A percentile compares a stretch with the other conserved stretches of the same genome.
Evolutionary conservation across 2,888 invertebrate genomes (phyloP).

Genomic region (Eucera pruinosa): DNA sequence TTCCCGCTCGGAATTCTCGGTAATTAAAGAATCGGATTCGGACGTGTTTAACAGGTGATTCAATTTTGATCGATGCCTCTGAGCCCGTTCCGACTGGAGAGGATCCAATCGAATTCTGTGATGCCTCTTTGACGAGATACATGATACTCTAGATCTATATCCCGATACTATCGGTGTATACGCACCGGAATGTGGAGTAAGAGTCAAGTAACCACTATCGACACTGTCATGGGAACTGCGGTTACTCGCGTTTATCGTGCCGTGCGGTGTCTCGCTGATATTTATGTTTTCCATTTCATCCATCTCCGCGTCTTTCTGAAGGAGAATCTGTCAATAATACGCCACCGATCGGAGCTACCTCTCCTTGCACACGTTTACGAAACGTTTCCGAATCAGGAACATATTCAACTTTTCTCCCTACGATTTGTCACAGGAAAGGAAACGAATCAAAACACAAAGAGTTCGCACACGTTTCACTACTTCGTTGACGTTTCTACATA

Average conservation of each 20-base stretch:
- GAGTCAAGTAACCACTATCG: conserved; percentile 76
- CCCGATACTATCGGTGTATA: conserved; percentile 61
- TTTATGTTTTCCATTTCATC: conserved; percentile 56
- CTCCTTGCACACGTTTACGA: conserved; percentile 15
- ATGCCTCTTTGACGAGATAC: conserved; percentile 45
- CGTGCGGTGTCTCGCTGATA: conserved; percentile 68
- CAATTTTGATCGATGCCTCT: conserved; percentile 66
- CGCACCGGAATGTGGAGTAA: conserved; percentile 72
- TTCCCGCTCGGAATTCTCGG: conserved; percentile 54
- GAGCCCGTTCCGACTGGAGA: conserved; percentile 63
- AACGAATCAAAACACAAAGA: not conserved
- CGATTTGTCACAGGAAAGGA: not conserved
- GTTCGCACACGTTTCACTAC: conserved; percentile 13
- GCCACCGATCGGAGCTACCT: conserved; percentile 39
- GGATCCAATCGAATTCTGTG: conserved; percentile 65
- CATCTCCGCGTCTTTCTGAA: conserved; percentile 40
- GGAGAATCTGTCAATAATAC: not conserved
- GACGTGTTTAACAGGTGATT: conserved; percentile 62
- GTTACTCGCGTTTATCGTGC: conserved; percentile 49
- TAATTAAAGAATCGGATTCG: conserved; percentile 59
- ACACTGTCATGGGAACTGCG: conserved; percentile 63
- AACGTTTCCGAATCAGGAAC: conserved; percentile 4
- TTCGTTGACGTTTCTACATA: conserved; percentile 34
- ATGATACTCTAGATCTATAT: conserved; percentile 57
- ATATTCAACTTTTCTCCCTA: conserved; percentile 23